Percentiles rank a stretch among this genome's conserved stretches.
Evolutionary conservation across 2,888 invertebrate genomes (phyloP).

Genomic region (Drosophila histrio): DNA sequence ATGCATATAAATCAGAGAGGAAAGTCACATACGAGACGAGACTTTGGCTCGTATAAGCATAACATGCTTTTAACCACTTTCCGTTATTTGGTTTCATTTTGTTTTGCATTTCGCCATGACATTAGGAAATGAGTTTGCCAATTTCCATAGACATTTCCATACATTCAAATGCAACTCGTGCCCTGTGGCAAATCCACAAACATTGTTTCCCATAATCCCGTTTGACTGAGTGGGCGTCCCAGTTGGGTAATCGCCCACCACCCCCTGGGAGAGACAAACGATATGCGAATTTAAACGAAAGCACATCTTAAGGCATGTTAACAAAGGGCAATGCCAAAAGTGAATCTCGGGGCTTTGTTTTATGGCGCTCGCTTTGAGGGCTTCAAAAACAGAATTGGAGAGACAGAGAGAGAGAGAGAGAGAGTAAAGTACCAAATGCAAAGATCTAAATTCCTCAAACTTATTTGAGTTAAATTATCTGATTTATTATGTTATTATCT

Average conservation of each 20-base stretch:
- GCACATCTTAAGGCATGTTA: conserved; percentile 32
- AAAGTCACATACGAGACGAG: conserved; percentile 8
- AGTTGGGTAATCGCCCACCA: background rate
- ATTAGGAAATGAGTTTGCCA: conserved; percentile 59
- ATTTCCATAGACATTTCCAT: conserved; percentile 23
- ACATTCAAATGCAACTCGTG: conserved; percentile 21
- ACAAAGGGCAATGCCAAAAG: conserved; percentile 10
- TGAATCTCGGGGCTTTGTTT: conserved; percentile 32
- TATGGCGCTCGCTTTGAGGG: conserved; percentile 2
- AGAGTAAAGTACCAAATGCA: background rate
- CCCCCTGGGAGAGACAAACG: conserved; percentile 30
- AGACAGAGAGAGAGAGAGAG: no score
- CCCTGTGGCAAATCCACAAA: conserved; percentile 28
- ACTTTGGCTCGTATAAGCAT: background rate
- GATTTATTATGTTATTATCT: background rate
- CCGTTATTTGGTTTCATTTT: conserved; percentile 5
- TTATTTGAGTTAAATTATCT: background rate
- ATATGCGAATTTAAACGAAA: conserved; percentile 43
- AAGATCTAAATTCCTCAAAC: background rate
- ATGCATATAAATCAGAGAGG: conserved; percentile 62
- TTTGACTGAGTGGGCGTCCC: conserved; percentile 20
- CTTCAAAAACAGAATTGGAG: background rate
- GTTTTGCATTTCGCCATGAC: conserved; percentile 23
- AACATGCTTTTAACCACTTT: conserved; percentile 20
- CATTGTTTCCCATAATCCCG: conserved; percentile 31